Evolutionary conservation across 2,113 vertebrate genomes (phyloP).

Genomic region (Tupaia chinensis): DNA sequence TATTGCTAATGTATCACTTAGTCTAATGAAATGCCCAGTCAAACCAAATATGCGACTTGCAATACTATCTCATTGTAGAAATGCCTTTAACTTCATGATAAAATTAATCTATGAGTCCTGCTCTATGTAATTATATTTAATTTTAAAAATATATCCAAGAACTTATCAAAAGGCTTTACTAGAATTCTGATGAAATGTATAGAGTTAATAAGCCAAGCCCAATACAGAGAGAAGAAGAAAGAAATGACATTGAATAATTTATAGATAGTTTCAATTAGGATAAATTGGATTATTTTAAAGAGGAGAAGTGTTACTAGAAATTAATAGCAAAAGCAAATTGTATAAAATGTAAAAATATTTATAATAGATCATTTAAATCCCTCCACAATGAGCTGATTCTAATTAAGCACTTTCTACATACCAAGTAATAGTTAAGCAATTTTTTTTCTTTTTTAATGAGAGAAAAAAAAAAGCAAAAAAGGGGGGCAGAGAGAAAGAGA

Average conservation of each 20-base stretch:
- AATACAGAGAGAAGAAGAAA: background rate
- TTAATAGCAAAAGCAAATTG: constrained; percentile 1
- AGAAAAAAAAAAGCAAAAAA: too few species aligned
- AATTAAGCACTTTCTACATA: background rate
- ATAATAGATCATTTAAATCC: background rate
- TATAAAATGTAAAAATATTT: constrained; percentile 2
- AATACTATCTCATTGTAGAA: background rate
- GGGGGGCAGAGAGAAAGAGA: too few species aligned
- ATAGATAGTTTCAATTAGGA: background rate
- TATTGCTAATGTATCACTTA: background rate
- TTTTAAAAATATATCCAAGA: background rate
- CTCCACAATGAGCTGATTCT: background rate
- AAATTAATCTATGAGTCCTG: background rate
- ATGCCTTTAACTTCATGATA: background rate
- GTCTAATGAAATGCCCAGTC: background rate
- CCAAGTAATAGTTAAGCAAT: background rate
- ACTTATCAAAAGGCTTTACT: constrained; percentile 13
- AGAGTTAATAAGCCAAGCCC: background rate
- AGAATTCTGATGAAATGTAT: background rate
- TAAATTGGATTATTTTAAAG: constrained; percentile 32
- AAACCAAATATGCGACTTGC: background rate
- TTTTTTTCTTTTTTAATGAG: too few species aligned
- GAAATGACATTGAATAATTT: background rate
- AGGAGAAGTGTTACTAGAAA: background rate
- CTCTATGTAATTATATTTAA: background rate